Base-by-base conservation (phyloP, 2,113 vertebrate genomes). In the Motacilla tschutschensis region DNA sequence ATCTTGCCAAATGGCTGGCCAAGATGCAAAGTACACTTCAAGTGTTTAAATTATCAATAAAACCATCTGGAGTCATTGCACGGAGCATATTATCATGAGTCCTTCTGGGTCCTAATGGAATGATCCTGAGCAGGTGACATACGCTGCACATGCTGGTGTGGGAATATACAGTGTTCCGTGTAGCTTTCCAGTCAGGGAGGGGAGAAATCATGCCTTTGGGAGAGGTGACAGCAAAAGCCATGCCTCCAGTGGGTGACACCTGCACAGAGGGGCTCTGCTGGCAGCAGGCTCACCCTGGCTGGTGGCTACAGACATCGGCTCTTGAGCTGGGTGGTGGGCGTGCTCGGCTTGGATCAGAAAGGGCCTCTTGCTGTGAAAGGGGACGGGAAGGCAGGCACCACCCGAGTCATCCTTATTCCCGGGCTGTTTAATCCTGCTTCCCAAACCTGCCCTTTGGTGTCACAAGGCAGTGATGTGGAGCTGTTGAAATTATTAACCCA, bases 21-120 rank as follows among this genome's bases (percentile, higher is more conserved):
- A 87, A 73, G 72, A 89, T 79, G 91, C 91, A 94, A 92, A 95
- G 94, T 92, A 77, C 87, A 71, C 46, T 46, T 59, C 0, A 54
- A 63, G 64, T 26, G 47, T 58, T 90, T 73, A 24, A 88, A 87
- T 43, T 62, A 63, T 35, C 89, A 47, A 25, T 63, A 77, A 79
- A 83, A 40, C 40, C 33, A 64, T 44, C 60, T 47, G 81, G 63
- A 81, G 19, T 70, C 8, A 12, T 82, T 84, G 70, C 22, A 35
- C 2, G 20, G 38, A 67, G 70, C 22, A 50, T 65, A 53, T 55
- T 19, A 29, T 40, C 4, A 0, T 2, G 3, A 22, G 17, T 51
- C 38, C 46, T 8, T 57, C 67, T 88, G 81, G 31, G 28, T 78
- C 25, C 53, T 65, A 26, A 25, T 24, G 59, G 55, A 54, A n/a